Conservation (phyloP, 2,888 invertebrate genomes). For the Leptinotarsa haldemani region DNA sequence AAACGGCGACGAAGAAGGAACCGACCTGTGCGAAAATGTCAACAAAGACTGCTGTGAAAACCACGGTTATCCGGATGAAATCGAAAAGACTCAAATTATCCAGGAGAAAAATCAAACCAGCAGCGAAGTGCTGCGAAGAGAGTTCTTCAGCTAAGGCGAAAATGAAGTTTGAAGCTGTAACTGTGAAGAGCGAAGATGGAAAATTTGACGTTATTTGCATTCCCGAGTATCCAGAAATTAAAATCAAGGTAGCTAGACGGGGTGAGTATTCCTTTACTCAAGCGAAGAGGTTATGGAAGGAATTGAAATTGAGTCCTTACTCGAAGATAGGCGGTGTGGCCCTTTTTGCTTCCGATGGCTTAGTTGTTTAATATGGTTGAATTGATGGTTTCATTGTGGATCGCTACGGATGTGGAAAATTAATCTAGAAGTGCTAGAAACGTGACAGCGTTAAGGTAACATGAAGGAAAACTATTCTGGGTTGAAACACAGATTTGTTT, state of each 20-base stretch:
- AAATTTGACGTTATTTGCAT: conserved; percentile 35
- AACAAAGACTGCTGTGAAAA: not conserved
- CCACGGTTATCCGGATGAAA: not conserved
- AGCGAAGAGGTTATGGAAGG: not conserved
- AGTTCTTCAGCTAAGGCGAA: not conserved
- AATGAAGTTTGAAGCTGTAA: conserved; percentile 20
- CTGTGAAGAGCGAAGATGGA: conserved; percentile 25
- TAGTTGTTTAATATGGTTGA: too few relatives aligned
- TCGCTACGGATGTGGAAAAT: too few relatives aligned
- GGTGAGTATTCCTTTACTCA: conserved; percentile 32
- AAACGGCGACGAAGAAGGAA: too few relatives aligned
- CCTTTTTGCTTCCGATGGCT: too few relatives aligned
- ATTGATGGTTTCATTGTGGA: too few relatives aligned
- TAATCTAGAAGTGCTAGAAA: too few relatives aligned
- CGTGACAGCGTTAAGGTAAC: too few relatives aligned
- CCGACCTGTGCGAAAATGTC: not conserved
- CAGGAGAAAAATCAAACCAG: not conserved
- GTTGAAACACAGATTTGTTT: too few relatives aligned
- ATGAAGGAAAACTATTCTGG: too few relatives aligned
- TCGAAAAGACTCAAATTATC: too few relatives aligned
- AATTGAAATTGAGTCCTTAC: not conserved
- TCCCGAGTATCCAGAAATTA: conserved; percentile 43
- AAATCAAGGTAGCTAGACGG: conserved; percentile 41
- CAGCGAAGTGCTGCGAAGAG: not conserved
- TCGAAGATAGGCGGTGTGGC: too few relatives aligned